These are phyloP conservation scores for Bergia sp. DNA, from an alignment of 92 coral and sea anemone species.

Conservation along the genomic window DNA sequence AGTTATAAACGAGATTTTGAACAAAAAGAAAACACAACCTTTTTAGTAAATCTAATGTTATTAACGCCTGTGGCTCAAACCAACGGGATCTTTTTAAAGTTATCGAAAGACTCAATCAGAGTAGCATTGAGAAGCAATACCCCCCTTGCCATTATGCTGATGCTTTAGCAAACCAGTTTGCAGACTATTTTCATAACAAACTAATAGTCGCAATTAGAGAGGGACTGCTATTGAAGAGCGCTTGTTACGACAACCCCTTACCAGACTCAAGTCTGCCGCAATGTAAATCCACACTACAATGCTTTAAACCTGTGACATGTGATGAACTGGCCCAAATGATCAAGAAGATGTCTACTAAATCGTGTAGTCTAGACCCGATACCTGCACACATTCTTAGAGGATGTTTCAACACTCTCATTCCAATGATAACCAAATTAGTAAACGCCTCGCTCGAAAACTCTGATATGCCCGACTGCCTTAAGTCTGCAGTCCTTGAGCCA, in stretches of 20 bases:
- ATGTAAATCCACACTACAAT: background rate
- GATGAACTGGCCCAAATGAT: conserved; percentile 28
- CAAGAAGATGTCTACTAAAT: conserved; percentile 36
- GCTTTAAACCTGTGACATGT: conserved; percentile 37
- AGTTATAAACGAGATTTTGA: no score
- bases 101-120: conserved; percentile 17
- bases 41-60: no score
- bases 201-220: background rate
- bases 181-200: conserved; percentile 25
- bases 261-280: conserved; percentile 24
- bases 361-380: conserved; percentile 41
- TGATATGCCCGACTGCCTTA: conserved; percentile 36
- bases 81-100: conserved; percentile 30
- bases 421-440: conserved; percentile 34
- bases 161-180: conserved; percentile 40
- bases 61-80: conserved; percentile 47
- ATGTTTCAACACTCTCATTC: conserved; percentile 15
- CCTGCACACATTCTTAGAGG: conserved; percentile 21
- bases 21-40: no score
- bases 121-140: conserved; percentile 24
- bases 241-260: background rate
- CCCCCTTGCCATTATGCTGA: conserved; percentile 30
- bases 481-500: conserved; percentile 43
- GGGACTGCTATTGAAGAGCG: background rate
- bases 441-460: conserved; percentile 39